Percentiles rank a stretch among this genome's conserved stretches.
Conservation (phyloP, 2,888 invertebrate genomes). For the Augochlorella aurata region DNA sequence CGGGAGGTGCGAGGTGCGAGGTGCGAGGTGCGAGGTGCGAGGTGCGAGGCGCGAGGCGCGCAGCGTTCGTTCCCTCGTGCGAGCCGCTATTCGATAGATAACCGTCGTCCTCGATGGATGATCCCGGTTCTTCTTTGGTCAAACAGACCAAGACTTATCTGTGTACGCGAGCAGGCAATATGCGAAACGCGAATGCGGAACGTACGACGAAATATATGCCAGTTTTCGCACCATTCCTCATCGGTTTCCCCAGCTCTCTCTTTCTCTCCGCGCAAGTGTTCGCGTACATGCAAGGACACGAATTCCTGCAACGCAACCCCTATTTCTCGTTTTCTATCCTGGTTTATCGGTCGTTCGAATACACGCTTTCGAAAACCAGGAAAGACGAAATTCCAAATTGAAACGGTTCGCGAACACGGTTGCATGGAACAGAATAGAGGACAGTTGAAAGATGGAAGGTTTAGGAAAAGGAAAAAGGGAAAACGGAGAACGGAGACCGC, state of each 20-base stretch:
- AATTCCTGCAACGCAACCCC: neutral
- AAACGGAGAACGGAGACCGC: no score
- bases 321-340: neutral
- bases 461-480: no score
- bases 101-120: conserved; percentile 2
- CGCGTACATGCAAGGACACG: neutral
- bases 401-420: neutral
- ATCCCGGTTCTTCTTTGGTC: neutral
- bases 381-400: neutral
- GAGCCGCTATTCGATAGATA: conserved; percentile 39
- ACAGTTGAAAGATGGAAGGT: no score
- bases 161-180: neutral
- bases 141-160: neutral
- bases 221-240: neutral
- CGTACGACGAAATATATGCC: neutral
- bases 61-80: conserved; percentile 30
- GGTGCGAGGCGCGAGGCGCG: conserved; percentile 29
- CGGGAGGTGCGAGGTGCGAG: conserved; percentile 22
- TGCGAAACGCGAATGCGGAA: neutral
- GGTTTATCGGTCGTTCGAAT: neutral
- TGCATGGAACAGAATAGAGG: no score
- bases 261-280: neutral
- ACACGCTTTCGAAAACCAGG: neutral
- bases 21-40: conserved; percentile 24
- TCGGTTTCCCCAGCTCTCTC: neutral